These are phyloP conservation scores for Cydia amplana DNA, from an alignment of 1,140 invertebrate species.

Conservation along the genomic window DNA sequence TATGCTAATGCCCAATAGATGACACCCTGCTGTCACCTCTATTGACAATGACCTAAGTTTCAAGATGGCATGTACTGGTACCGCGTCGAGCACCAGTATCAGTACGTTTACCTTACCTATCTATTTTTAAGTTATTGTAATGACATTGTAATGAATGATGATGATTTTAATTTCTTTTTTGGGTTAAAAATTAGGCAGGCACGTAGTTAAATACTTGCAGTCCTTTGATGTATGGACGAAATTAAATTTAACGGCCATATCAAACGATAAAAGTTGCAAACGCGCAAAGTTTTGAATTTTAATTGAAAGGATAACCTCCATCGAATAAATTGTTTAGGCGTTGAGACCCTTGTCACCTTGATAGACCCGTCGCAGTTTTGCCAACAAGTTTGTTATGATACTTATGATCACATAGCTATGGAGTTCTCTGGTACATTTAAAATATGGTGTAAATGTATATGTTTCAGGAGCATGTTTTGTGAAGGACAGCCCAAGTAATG, in stretches of 20 bases:
- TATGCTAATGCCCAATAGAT: too few relatives aligned
- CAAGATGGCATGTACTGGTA: too few relatives aligned
- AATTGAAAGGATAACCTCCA: background rate
- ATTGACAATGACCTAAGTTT: too few relatives aligned
- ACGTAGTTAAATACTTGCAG: background rate
- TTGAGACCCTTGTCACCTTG: slow-evolving; percentile 18
- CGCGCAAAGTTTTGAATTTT: background rate
- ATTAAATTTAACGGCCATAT: slow-evolving; percentile 4
- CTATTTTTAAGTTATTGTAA: too few relatives aligned
- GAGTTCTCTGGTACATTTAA: background rate
- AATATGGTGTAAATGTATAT: background rate
- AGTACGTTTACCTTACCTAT: too few relatives aligned
- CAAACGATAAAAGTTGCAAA: slow-evolving; percentile 2
- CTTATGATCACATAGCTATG: background rate
- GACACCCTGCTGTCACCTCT: too few relatives aligned
- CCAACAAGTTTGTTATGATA: slow-evolving; percentile 19
- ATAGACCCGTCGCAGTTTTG: slow-evolving; percentile 4
- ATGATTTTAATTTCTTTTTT: too few relatives aligned
- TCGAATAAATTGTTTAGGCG: background rate
- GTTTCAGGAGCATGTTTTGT: background rate
- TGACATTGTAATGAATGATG: too few relatives aligned
- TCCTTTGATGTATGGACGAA: background rate
- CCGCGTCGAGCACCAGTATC: too few relatives aligned
- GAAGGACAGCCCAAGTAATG: slow-evolving; percentile 1
- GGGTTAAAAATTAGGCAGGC: background rate